Evolutionary conservation across 1,140 invertebrate genomes (phyloP), one percentile per base, ranked within the genome.

Genomic region (Heterodera carotae): DNA sequence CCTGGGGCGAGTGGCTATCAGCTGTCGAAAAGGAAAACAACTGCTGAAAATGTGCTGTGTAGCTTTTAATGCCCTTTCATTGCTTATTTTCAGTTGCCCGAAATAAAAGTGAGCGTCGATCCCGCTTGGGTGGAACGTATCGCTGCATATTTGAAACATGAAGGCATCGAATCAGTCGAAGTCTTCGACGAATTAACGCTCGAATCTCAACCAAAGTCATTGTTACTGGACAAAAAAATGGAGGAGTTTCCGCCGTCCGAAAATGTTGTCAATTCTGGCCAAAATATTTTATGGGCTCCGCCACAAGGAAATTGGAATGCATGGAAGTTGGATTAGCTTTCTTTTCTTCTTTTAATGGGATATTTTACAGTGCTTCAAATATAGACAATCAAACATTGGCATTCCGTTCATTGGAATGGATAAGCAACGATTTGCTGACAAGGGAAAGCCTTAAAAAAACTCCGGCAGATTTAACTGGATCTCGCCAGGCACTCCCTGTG

Each of bases 271-370:
- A 90, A 90, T 69, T 86, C 89, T 25, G 91, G 90, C 29, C 93
- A 93, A 18, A 93, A 96, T 0, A 94, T 98, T 22, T 92, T 94
- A 2, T 98, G 96, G 96, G 94, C 94, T 2, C 96, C 97, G 1
- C 95, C 96, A 0, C 91, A 93, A 80, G 91, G 91, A 15, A 98
- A 98, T 88, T 98, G 96, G 95, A 96, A 98, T 89, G 92, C 95
- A 10, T 83, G 82, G 82, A 71, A 31, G 72, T 74, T 34, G 27
- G 56, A n/a, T n/a, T n/a, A n/a, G n/a, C n/a, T n/a, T n/a, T n/a
- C n/a, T n/a, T n/a, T n/a, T n/a, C n/a, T n/a, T n/a, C n/a, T n/a
- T n/a, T n/a, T n/a, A n/a, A n/a, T n/a, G n/a, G n/a, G n/a, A n/a
- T n/a, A n/a, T n/a, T 22, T 56, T 56, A 95, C 95, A 92, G 91